Evolutionary conservation across 1,140 invertebrate genomes (phyloP).

Genomic region (Bombus balteatus): DNA sequence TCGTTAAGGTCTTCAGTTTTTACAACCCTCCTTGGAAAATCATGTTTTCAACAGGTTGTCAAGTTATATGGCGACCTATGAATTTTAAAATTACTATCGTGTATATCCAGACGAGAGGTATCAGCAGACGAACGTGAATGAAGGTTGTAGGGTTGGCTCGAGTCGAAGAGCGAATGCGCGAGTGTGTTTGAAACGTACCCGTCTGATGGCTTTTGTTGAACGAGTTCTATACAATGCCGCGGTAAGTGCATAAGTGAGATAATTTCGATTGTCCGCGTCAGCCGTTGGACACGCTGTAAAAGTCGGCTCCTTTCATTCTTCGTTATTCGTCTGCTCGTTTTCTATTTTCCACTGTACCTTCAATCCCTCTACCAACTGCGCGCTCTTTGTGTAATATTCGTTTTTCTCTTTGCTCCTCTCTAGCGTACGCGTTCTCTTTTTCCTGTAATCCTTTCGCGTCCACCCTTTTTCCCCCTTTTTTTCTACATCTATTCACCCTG

Average conservation of each 20-base stretch:
- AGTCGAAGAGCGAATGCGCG: neutral
- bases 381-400: neutral
- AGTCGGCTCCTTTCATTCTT: neutral
- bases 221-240: neutral
- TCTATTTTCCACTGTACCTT: neutral
- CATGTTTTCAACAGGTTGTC: constrained; percentile 5
- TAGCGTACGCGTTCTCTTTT: neutral
- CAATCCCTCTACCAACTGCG: neutral
- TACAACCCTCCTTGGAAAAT: neutral
- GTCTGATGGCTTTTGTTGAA: constrained; percentile 18
- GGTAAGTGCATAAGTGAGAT: constrained; percentile 6
- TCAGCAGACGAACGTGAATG: neutral
- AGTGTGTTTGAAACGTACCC: neutral
- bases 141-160: neutral
- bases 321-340: no score
- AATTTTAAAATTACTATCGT: neutral
- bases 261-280: constrained; percentile 16
- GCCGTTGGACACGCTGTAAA: neutral
- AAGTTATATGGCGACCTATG: neutral
- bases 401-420: neutral
- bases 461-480: no score
- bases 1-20: neutral
- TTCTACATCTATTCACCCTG: no score
- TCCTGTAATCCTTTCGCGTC: neutral
- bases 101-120: no score